Base-by-base conservation (phyloP, 2,797 vertebrate species). In the Alca torda region DNA sequence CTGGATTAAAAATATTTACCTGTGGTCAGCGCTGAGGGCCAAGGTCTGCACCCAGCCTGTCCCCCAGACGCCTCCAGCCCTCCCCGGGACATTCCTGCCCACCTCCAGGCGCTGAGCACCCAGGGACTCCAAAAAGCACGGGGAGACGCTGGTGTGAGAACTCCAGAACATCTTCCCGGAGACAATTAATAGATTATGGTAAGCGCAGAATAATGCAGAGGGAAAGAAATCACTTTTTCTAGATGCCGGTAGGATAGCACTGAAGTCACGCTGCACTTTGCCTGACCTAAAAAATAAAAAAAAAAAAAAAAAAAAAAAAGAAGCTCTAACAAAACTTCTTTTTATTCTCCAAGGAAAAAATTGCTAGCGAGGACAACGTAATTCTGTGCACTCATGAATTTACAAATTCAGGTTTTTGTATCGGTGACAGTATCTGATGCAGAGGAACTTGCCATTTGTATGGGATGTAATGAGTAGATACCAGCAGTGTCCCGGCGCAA, bases 121-220 rank as follows among this genome's bases (percentile, higher is more conserved):
- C 8, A 0, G 16, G 5, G 8, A 24, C 30, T 20, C 33, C 16
- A 2, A 51, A 50, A 79, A 64, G 8, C 19, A 4, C 0, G 0
- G 13, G 13, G 31, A 69, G 59, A 15, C 1, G 0, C 23, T 48
- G 37, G 7, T 23, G 19, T 4, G 33, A 30, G 30, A 60, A n/a
- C 39, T 25, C 6, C 39, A 39, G 30, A 39, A 8, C 50, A 6
- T n/a, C 60, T 30, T 76, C 41, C 68, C 60, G 25, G 28, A 43
- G 46, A 20, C 21, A 23, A 30, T 30, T 5, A 41, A 35, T 5
- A 26, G n/a, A 13, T 20, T 18, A 15, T 2, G n/a, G 43, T 0
- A 4, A 80, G 37, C 3, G 6, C 4, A 35, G 54, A n/a, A 15
- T n/a, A 59, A 60, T 1, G 14, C 45, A 56, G 72, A 77, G 26